Evolutionary conservation across 2,888 invertebrate genomes (phyloP).

Genomic region (Pachymerium ferrugineum): DNA sequence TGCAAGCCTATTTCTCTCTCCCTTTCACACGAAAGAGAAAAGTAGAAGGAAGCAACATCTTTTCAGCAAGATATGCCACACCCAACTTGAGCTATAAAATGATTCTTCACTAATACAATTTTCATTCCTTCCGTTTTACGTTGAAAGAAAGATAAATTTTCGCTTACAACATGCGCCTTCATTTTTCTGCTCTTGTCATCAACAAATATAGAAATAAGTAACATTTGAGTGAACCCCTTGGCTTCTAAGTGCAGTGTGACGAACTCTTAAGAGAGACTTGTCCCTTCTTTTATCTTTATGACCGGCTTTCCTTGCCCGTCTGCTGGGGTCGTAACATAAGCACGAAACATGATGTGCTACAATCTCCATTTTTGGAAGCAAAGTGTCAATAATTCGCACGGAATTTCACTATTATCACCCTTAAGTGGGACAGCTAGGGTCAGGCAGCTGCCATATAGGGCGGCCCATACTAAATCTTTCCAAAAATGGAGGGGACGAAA

Average conservation of each 20-base stretch:
- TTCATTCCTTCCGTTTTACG: not conserved
- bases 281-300: slow-evolving; percentile 17
- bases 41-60: too few relatives aligned
- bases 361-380: slow-evolving; percentile 6
- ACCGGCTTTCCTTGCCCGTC: not conserved
- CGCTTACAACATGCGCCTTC: not conserved
- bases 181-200: not conserved
- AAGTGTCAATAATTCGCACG: not conserved
- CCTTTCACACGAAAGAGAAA: not conserved
- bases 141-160: not conserved
- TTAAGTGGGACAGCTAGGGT: not conserved
- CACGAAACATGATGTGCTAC: not conserved
- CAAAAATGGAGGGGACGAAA: not conserved
- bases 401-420: not conserved
- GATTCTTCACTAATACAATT: slow-evolving; percentile 7
- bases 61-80: not conserved
- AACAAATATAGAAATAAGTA: not conserved
- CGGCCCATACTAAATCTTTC: not conserved
- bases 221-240: slow-evolving; percentile 8
- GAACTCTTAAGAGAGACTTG: not conserved
- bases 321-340: not conserved
- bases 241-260: slow-evolving; percentile 16
- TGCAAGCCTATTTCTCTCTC: not conserved
- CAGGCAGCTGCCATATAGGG: not conserved
- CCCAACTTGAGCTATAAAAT: not conserved